Percentiles rank a stretch among this genome's conserved stretches.
phyloP scores from a whole-genome alignment of 1,140 invertebrate genomes.

The Rhagoletis pomonella region DNA sequence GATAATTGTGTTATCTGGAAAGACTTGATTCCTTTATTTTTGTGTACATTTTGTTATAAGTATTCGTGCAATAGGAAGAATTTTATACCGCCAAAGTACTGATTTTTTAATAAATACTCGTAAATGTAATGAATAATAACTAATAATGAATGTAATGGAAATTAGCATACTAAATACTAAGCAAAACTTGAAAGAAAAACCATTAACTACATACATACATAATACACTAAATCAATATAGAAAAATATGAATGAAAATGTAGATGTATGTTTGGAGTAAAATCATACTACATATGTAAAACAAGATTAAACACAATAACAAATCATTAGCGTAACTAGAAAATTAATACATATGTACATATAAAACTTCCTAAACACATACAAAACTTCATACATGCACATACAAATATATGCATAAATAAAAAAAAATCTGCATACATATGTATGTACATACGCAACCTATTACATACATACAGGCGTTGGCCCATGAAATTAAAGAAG shows the following conservation, averaged over 20 bases:
- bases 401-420: not conserved
- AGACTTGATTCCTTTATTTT: slow-evolving; percentile 48
- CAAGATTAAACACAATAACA: not conserved
- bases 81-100: slow-evolving; percentile 51
- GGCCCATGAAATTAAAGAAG: not conserved
- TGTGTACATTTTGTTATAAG: slow-evolving; percentile 50
- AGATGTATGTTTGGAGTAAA: slow-evolving; percentile 2
- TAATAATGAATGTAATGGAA: slow-evolving; percentile 6
- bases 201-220: not conserved
- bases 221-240: not conserved
- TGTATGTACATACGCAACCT: not conserved
- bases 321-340: slow-evolving; percentile 11
- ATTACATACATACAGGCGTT: not conserved
- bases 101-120: slow-evolving; percentile 50
- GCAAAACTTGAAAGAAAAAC: not conserved
- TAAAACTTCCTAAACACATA: slow-evolving; percentile 12
- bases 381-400: not conserved
- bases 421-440: not conserved
- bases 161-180: not conserved
- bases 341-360: not conserved
- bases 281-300: not conserved
- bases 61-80: slow-evolving; percentile 51
- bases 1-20: slow-evolving; percentile 47
- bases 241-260: slow-evolving; percentile 19
- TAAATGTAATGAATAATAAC: slow-evolving; percentile 25